phyloP scores from a whole-genome alignment of 92 coral and sea anemone genomes.

The Micromussa lordhowensis region DNA sequence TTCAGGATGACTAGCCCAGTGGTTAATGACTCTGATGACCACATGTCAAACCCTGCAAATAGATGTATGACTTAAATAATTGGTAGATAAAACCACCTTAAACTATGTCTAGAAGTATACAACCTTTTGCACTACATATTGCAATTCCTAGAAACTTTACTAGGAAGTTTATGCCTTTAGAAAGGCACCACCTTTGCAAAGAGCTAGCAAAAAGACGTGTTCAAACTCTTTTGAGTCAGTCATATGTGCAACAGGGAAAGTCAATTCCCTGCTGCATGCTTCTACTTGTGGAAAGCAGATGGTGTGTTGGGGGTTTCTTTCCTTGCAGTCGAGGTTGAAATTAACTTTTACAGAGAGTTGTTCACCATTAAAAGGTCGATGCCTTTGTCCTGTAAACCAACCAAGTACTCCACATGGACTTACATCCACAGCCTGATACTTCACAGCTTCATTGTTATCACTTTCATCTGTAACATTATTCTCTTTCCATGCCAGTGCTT shows the following conservation, averaged over 20 bases:
- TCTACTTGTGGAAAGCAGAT: slow-evolving; percentile 65
- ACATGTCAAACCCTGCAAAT: background rate
- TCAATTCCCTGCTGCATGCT: slow-evolving; percentile 56
- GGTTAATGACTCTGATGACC: too few relatives aligned
- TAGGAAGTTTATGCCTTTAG: slow-evolving; percentile 26
- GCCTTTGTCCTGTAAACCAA: slow-evolving; percentile 63
- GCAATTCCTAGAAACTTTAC: slow-evolving; percentile 21
- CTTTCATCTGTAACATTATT: background rate
- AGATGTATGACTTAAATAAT: background rate
- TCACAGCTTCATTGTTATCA: slow-evolving; percentile 18
- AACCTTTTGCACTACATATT: slow-evolving; percentile 40
- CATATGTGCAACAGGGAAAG: slow-evolving; percentile 67
- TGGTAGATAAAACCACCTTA: background rate
- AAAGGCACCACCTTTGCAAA: slow-evolving; percentile 61
- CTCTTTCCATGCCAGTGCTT: background rate
- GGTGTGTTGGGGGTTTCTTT: slow-evolving; percentile 53
- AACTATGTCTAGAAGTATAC: slow-evolving; percentile 47
- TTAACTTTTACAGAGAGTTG: slow-evolving; percentile 32
- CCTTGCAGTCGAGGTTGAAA: slow-evolving; percentile 65
- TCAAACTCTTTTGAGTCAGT: slow-evolving; percentile 45
- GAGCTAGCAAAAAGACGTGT: slow-evolving; percentile 54
- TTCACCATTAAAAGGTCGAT: slow-evolving; percentile 57
- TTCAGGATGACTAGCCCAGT: too few relatives aligned
- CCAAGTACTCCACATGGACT: slow-evolving; percentile 66
- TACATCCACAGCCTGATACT: slow-evolving; percentile 50